phyloP scores from a whole-genome alignment of 2,113 vertebrate species.

The Cathartes aura region DNA sequence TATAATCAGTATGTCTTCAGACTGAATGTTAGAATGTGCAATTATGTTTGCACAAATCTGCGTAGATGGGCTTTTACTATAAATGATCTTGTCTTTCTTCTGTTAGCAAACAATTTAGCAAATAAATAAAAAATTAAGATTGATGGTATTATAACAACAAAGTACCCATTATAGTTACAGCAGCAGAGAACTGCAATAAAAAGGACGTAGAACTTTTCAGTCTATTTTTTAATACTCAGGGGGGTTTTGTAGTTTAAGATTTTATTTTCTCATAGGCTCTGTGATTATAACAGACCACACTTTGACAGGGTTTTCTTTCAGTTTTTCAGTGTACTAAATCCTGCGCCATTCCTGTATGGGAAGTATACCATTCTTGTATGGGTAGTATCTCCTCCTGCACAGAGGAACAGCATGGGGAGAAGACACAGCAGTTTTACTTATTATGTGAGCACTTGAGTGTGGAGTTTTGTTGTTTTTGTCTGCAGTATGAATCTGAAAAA shows the following conservation, averaged over 20 bases:
- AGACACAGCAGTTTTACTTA: background rate
- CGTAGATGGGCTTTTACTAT: background rate
- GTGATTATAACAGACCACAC: background rate
- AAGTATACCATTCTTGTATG: background rate
- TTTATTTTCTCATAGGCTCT: background rate
- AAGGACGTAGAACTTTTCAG: background rate
- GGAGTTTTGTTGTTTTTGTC: background rate
- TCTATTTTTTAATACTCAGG: background rate
- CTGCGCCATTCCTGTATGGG: background rate
- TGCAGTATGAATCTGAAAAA: background rate
- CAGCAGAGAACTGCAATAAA: background rate
- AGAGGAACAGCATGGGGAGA: background rate
- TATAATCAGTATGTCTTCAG: background rate
- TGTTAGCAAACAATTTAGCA: background rate
- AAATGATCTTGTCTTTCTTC: background rate
- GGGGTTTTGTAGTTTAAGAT: background rate
- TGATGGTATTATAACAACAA: background rate
- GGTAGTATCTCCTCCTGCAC: background rate
- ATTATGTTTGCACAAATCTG: background rate
- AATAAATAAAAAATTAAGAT: constrained; percentile 56
- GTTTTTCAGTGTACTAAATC: background rate
- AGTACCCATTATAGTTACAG: background rate
- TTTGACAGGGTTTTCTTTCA: background rate
- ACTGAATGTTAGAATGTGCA: background rate
- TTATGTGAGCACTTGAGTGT: background rate